Evolutionary conservation across 2,113 vertebrate species (phyloP), one percentile per base, ranked within the genome.

Genomic region (Apteryx mantelli): DNA sequence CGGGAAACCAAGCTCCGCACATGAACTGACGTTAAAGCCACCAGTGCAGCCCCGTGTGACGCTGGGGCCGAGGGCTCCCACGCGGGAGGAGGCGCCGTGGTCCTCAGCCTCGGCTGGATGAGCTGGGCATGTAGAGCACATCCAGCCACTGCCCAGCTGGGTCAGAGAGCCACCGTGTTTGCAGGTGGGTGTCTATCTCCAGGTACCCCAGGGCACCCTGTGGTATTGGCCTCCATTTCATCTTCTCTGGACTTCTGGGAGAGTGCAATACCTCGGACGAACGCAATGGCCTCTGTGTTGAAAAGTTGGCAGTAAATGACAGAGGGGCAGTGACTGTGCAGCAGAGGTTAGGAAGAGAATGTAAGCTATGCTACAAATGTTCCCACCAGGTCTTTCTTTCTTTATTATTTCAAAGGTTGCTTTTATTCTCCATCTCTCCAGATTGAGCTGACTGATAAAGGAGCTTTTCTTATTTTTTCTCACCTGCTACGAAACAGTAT

Each of bases 361-460:
- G 96, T 64, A 91, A 98, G 93, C 91, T 98, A 97, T 95, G 94
- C 86, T 89, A 91, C 93, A 97, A 98, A 93, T 96, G 92, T 97
- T 96, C 89, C 88, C 97, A 87, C 56, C 25, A 96, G 76, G 81
- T 94, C 82, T 61, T 71, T 83, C 86, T 88, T 96, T 79, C 92
- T 83, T 98, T 82, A 87, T 38, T 86, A 42, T 97, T 98, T 98
- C 96, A 98, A 96, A 98, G 96, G 84, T 91, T 76, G 26, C 93
- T 97, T 97, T 98, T 96, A 97, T 96, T 95, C 90, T 95, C 78
- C 52, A 50, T 34, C 89, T 94, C 86, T 93, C 74, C 93, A 94
- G 96, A 94, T 96, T 86, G 91, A 97, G 85, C 86, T 92, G 88
- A 82, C 91, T 95, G 96, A 97, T 98, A 97, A 97, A 64, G 25